Evolutionary conservation across 2,797 vertebrate genomes (phyloP).

Genomic region (Hypotaenidia philippensis): DNA sequence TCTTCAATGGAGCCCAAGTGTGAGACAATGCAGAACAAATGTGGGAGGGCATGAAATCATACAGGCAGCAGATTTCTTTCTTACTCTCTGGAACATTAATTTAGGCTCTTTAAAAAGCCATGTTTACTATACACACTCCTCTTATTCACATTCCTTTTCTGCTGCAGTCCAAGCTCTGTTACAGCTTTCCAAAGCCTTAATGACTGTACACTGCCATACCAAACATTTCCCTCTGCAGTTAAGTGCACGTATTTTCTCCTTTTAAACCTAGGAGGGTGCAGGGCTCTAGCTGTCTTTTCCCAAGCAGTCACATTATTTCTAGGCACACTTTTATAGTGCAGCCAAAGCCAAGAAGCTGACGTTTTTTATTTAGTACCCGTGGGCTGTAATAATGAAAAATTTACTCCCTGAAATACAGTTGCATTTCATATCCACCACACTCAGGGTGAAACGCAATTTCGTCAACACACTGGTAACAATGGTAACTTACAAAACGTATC

Average conservation of each 20-base stretch:
- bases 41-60: conserved; percentile 11
- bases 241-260: conserved; percentile 25
- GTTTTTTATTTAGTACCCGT: conserved; percentile 75
- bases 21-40: conserved; percentile 17
- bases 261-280: background rate
- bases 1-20: background rate
- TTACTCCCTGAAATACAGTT: conserved; percentile 66
- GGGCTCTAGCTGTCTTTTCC: conserved; percentile 6
- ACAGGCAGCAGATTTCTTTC: background rate
- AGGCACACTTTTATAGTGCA: conserved; percentile 17
- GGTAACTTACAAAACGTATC: conserved; percentile 13
- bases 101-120: background rate
- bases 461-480: conserved; percentile 44
- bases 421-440: conserved; percentile 45
- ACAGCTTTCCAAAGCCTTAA: conserved; percentile 1
- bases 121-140: conserved; percentile 5
- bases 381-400: conserved; percentile 71
- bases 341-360: conserved; percentile 62
- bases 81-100: background rate
- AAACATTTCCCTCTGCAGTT: background rate
- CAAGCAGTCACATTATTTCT: conserved; percentile 48
- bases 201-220: background rate
- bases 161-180: background rate
- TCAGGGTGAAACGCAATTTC: conserved; percentile 63
- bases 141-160: conserved; percentile 2